Percentiles rank a stretch among this genome's conserved stretches.
These are phyloP conservation scores for Microdon myrmicae DNA, from an alignment of 2,888 invertebrate species.

Conservation along the genomic window DNA sequence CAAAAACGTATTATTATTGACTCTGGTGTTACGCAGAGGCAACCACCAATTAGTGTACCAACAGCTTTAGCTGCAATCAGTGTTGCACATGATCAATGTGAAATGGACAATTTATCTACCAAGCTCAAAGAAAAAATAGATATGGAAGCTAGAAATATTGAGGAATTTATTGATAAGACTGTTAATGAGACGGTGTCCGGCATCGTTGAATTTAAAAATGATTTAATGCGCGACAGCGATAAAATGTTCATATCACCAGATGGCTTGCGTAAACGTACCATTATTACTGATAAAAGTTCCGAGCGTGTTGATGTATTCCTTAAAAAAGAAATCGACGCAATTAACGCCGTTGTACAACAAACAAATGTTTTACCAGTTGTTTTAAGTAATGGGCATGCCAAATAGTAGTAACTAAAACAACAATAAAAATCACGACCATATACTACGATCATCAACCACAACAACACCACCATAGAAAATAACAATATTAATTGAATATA, in stretches of 20 bases:
- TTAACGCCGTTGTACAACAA: conserved; percentile 67
- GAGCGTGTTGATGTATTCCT: conserved; percentile 59
- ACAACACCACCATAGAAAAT: conserved; percentile 20
- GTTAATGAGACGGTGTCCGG: conserved; percentile 66
- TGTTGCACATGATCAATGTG: conserved; percentile 65
- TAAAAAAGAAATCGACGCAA: conserved; percentile 66
- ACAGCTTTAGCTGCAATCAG: conserved; percentile 63
- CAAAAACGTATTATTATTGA: conserved; percentile 17
- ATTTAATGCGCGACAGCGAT: conserved; percentile 64
- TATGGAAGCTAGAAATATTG: conserved; percentile 66
- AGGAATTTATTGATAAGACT: conserved; percentile 68
- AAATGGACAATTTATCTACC: conserved; percentile 66
- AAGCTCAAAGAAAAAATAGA: conserved; percentile 66
- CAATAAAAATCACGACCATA: conserved; percentile 32
- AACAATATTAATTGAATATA: no score
- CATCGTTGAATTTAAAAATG: conserved; percentile 66
- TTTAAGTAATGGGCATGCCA: conserved; percentile 67
- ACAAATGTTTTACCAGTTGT: conserved; percentile 66
- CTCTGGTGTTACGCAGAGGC: conserved; percentile 15
- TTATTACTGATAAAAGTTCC: conserved; percentile 49
- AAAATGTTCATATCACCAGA: conserved; percentile 54
- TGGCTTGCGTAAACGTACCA: conserved; percentile 63
- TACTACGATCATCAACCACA: conserved; percentile 29
- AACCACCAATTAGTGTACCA: conserved; percentile 29
- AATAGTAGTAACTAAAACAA: conserved; percentile 57